Percentiles rank a stretch among this genome's conserved stretches.
phyloP scores from a whole-genome alignment of 2,797 vertebrate genomes.

The Oophaga sylvatica region DNA sequence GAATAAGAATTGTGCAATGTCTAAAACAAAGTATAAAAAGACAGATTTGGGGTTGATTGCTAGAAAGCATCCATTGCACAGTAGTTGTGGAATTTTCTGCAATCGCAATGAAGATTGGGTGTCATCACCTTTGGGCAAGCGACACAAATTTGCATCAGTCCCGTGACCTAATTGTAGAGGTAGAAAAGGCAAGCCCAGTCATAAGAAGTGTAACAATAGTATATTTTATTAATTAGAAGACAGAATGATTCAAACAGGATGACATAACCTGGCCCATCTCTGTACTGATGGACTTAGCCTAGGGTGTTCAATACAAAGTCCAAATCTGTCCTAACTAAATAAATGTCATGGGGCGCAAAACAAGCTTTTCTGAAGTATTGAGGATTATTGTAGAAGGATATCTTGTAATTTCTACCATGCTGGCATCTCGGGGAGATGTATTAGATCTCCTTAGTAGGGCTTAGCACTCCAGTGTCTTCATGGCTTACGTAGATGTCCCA shows the following conservation, averaged over 20 bases:
- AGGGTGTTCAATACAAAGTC: not conserved
- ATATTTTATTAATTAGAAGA: constrained; percentile 11
- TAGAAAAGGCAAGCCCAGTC: constrained; percentile 17
- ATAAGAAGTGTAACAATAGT: not conserved
- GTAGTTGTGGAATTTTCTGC: not conserved
- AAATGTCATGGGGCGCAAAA: too few relatives aligned
- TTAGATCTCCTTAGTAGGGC: too few relatives aligned
- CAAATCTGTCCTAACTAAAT: not conserved
- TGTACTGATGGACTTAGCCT: not conserved
- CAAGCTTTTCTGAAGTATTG: too few relatives aligned
- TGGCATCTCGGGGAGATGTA: too few relatives aligned
- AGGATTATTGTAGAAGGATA: too few relatives aligned
- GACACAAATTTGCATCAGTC: not conserved
- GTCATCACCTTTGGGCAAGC: not conserved
- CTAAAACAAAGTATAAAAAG: not conserved
- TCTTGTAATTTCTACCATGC: too few relatives aligned
- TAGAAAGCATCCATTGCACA: not conserved
- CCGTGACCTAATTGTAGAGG: not conserved
- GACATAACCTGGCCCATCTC: not conserved
- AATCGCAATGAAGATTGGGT: not conserved
- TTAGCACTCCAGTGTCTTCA: too few relatives aligned
- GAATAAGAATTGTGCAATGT: not conserved
- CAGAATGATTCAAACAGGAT: not conserved
- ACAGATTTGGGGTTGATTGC: not conserved
- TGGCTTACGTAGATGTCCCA: too few relatives aligned